These are phyloP conservation scores for Epizoanthus stellaris DNA, from an alignment of 92 coral and sea anemone genomes.

Conservation along the genomic window DNA sequence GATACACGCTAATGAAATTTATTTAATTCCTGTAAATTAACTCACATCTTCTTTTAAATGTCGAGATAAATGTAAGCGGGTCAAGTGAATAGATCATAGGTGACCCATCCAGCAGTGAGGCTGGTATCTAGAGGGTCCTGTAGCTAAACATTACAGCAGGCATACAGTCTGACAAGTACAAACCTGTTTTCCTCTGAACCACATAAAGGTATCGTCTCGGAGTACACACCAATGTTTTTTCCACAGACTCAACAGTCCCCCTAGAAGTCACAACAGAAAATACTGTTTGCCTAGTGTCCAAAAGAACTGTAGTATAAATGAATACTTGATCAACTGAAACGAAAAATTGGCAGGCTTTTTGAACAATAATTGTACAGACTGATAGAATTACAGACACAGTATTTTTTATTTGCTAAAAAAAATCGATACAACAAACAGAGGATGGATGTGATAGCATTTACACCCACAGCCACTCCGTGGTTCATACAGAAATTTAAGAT, in stretches of 20 bases:
- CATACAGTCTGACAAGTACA: neutral
- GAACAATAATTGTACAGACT: too few relatives aligned
- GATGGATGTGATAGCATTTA: too few relatives aligned
- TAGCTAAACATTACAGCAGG: neutral
- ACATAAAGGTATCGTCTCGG: conserved; percentile 95
- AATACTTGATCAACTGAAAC: neutral
- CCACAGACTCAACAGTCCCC: conserved; percentile 94
- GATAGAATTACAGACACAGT: too few relatives aligned
- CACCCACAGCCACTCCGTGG: too few relatives aligned
- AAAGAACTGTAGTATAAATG: too few relatives aligned
- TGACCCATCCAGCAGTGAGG: neutral
- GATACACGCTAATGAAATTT: too few relatives aligned
- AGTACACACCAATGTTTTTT: conserved; percentile 99
- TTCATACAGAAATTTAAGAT: too few relatives aligned
- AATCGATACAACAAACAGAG: too few relatives aligned
- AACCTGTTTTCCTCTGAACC: conserved; percentile 98
- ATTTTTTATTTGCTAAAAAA: too few relatives aligned
- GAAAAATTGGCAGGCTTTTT: neutral
- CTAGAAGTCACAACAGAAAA: conserved; percentile 40
- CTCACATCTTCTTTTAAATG: neutral
- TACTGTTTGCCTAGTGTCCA: neutral
- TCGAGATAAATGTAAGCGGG: neutral
- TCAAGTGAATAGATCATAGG: neutral
- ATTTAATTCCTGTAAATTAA: too few relatives aligned
- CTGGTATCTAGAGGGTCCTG: neutral